Conservation (phyloP, 2,888 invertebrate species). For the Dolichopus griseipennis region DNA sequence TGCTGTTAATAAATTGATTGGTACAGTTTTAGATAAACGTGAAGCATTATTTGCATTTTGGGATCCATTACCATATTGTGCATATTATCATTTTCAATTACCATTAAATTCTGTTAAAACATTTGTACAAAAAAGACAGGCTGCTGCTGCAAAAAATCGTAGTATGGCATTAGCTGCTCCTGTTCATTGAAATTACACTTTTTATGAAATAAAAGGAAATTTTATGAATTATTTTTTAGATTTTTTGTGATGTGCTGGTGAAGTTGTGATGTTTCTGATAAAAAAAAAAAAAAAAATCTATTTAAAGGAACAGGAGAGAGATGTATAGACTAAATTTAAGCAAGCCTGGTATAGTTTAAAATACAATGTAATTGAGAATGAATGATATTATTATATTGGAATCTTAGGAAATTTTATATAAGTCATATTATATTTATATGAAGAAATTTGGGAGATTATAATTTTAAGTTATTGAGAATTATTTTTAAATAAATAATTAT, state of each 20-base stretch:
- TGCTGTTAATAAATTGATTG: slow-evolving; percentile 52
- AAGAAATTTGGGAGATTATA: no score
- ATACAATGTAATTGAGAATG: no score
- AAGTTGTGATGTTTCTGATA: not conserved
- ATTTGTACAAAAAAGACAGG: slow-evolving; percentile 46
- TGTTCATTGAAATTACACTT: slow-evolving; percentile 17
- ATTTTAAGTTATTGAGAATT: no score
- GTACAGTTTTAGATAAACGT: slow-evolving; percentile 64
- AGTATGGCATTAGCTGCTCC: slow-evolving; percentile 22
- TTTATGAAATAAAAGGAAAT: not conserved
- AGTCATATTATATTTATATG: no score
- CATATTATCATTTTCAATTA: slow-evolving; percentile 72
- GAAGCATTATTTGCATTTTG: slow-evolving; percentile 74
- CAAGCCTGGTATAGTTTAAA: not conserved
- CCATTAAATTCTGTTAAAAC: slow-evolving; percentile 54
- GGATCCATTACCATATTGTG: slow-evolving; percentile 80
- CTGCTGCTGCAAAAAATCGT: slow-evolving; percentile 10
- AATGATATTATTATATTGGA: no score
- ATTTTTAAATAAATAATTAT: no score
- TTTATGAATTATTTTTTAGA: no score
- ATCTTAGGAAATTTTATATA: no score
- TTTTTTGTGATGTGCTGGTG: no score
- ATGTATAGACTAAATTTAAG: slow-evolving; percentile 11
- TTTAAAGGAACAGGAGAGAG: slow-evolving; percentile 10
- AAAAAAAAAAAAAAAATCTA: no score